A percentile compares a stretch with the other conserved stretches of the same genome.
Conservation (phyloP, 1,140 invertebrate species). For the Achatina immaculata region DNA sequence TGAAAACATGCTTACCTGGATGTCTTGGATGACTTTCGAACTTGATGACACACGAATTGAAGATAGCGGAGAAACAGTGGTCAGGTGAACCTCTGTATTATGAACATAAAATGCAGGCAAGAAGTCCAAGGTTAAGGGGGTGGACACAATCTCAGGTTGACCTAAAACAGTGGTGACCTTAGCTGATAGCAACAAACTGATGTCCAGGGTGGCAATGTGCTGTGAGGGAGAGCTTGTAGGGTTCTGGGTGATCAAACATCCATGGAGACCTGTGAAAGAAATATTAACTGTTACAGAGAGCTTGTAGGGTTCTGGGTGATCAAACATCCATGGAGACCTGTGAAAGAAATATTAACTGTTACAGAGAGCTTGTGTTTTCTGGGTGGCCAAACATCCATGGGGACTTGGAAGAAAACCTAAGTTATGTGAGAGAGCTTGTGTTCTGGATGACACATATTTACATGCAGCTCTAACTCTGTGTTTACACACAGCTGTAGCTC, state of each 20-base stretch:
- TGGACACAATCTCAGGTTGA: slow-evolving; percentile 55
- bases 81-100: slow-evolving; percentile 61
- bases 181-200: slow-evolving; percentile 51
- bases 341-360: slow-evolving; percentile 35
- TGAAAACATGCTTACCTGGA: slow-evolving; percentile 65
- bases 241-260: slow-evolving; percentile 33
- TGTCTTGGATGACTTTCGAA: slow-evolving; percentile 44
- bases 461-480: too few species aligned
- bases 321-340: slow-evolving; percentile 29
- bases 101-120: slow-evolving; percentile 67
- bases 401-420: not conserved
- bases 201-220: slow-evolving; percentile 57
- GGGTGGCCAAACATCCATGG: slow-evolving; percentile 32
- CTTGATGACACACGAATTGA: slow-evolving; percentile 56
- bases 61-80: slow-evolving; percentile 51
- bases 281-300: slow-evolving; percentile 37
- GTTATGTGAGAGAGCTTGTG: too few species aligned
- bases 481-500: too few species aligned
- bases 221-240: slow-evolving; percentile 36
- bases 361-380: slow-evolving; percentile 14
- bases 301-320: slow-evolving; percentile 24
- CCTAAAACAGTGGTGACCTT: slow-evolving; percentile 47
- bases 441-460: too few species aligned
- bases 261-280: slow-evolving; percentile 15
- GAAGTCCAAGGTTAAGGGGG: slow-evolving; percentile 56